A percentile compares a stretch with the other conserved stretches of the same genome.
Conservation (phyloP, 2,113 vertebrate species). For the Centrocercus urophasianus region DNA sequence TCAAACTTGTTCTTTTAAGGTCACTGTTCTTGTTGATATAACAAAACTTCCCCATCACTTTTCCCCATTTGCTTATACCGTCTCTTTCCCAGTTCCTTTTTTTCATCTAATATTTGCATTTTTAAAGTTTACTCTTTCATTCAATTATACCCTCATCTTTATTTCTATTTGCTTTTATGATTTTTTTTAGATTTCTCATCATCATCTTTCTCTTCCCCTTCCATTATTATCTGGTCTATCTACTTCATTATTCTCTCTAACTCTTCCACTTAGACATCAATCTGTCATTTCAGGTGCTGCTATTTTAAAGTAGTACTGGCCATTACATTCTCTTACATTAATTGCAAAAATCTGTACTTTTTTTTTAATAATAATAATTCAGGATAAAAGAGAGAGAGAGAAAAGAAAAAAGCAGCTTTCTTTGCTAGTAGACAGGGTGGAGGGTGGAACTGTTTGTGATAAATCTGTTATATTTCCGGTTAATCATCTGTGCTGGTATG, state of each 20-base stretch:
- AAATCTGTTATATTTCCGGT: background rate
- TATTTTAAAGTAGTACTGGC: background rate
- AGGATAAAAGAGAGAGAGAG: too few relatives aligned
- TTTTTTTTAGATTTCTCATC: background rate
- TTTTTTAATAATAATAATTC: too few relatives aligned
- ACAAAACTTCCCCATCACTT: background rate
- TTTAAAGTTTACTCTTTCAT: background rate
- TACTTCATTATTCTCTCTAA: background rate
- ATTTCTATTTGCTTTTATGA: background rate
- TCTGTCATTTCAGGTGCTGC: background rate
- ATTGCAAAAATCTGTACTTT: background rate
- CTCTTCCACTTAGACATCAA: background rate
- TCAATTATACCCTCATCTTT: background rate
- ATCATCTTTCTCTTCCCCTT: background rate
- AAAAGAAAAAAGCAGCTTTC: background rate
- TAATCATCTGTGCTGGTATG: background rate
- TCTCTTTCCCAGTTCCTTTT: background rate
- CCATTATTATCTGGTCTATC: background rate
- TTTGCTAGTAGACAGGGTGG: background rate
- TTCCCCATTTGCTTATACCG: background rate
- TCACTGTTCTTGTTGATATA: background rate
- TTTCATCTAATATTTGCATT: background rate
- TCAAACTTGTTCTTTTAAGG: background rate
- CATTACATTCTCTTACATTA: background rate
- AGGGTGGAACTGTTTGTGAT: background rate